Evolutionary conservation across 2,113 vertebrate genomes (phyloP), one percentile per base, ranked within the genome.

Genomic region (Danio rerio): DNA sequence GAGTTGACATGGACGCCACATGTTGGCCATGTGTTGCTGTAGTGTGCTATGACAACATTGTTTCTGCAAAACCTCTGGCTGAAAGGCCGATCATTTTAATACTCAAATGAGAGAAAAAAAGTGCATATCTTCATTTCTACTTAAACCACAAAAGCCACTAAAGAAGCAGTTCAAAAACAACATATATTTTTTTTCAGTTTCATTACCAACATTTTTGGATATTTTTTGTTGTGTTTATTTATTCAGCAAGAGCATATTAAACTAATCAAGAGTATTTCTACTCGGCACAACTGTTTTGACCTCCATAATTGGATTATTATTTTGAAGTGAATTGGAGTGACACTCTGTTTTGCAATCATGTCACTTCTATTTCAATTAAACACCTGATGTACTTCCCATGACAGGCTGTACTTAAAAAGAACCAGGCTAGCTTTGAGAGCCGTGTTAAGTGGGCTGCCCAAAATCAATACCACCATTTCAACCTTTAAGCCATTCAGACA

Each of bases 21-120:
- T 92, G 92, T 90, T 84, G 81, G 79, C 90, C 92, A 93, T 92
- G 91, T 93, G 92, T 93, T 91, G 89, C 66, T 85, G 85, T 8
- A 85, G 87, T 76, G 68, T 83, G 83, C 78, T 79, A 88, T 82
- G 78, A 81, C 82, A 82, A 88, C 82, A 89, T 78, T 83, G 83
- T 77, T 87, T 84, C 76, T 82, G 75, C 31, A 85, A 83, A 78
- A 79, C 8, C 86, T 86, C 88, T 87, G 87, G 71, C 52, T 21
- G 43, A 20, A 82, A 89, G 86, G 78, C 63, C 59, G 59, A 83
- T 73, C 62, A 42, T 83, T 50, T 84, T 75, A 47, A 55, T 74
- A 2, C 8, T 50, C 69, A 49, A 65, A 58, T 20, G 52, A 18
- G 45, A 52, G 18, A 9, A 42, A 80, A 42, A 80, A 21, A 78